Evolutionary conservation across 1,140 invertebrate genomes (phyloP), one percentile per base, ranked within the genome.

Genomic region (Drosophila rhopaloa): DNA sequence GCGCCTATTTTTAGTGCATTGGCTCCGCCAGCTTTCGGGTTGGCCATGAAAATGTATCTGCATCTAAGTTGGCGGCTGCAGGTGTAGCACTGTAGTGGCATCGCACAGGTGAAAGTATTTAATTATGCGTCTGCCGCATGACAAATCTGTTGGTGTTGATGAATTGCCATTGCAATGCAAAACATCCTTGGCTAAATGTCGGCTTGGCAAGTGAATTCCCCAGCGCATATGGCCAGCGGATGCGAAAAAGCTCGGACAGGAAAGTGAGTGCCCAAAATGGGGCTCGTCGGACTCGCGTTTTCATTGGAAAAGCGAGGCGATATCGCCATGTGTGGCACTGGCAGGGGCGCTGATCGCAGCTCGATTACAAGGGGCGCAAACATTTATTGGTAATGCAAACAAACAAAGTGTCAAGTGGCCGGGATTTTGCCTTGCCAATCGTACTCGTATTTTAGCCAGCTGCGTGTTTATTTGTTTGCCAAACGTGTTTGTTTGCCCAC

Each of bases 41-140:
- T 86, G 83, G 76, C 83, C 83, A 86, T 86, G 79, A 86, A 88
- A 68, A 59, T 61, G 47, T 58, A 65, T 82, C 55, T 77, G 68
- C 81, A 81, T 76, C 58, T 71, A 60, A 65, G 47, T 55, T 48
- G 40, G 43, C 43, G 16, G 44, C 41, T 70, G 70, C 41, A 53
- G 19, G 35, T 46, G 59, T 43, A 24, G 47, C 24, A 43, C n/a
- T 47, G 41, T 14, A 9, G 47, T 11, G 14, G 38, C 16, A 11
- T n/a, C n/a, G 38, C 50, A 59, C 71, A 86, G 83, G 83, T 89
- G 83, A 86, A 86, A 86, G 83, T 86, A 88, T 86, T 86, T 86
- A 86, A 86, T 86, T 83, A 86, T 86, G 66, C 79, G 71, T 78
- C 83, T 82, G 68, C 50, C 75, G 67, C 79, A 80, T 89, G 79